A percentile compares a stretch with the other conserved stretches of the same genome.
Conservation (phyloP, 2,113 vertebrate species). For the Ailuropoda melanoleuca region DNA sequence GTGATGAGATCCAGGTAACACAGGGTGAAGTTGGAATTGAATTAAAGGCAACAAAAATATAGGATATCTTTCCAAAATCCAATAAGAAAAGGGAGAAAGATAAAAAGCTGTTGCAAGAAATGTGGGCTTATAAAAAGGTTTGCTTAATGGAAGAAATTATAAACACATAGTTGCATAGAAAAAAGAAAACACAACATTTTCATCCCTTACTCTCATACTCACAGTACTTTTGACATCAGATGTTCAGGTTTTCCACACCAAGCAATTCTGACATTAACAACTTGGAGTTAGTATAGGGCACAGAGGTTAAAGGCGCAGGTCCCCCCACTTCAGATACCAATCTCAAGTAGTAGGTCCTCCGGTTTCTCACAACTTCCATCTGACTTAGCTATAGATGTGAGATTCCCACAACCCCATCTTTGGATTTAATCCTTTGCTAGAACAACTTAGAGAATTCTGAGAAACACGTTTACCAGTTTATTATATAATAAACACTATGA, state of each 20-base stretch:
- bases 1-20: not conserved
- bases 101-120: not conserved
- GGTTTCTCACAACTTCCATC: not conserved
- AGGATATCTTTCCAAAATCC: not conserved
- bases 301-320: not conserved
- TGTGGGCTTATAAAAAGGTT: not conserved
- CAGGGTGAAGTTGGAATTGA: not conserved
- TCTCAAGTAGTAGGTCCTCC: not conserved
- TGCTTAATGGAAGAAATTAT: not conserved
- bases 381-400: not conserved
- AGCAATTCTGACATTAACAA: not conserved
- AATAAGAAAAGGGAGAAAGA: not conserved
- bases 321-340: not conserved
- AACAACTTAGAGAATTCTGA: not conserved
- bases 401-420: not conserved
- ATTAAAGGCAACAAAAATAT: not conserved
- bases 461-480: not conserved
- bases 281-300: not conserved
- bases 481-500: not conserved
- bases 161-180: not conserved
- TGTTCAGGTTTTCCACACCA: not conserved
- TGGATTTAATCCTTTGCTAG: not conserved
- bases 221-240: not conserved
- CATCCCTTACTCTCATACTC: not conserved
- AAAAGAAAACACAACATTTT: not conserved